A percentile compares a stretch with the other conserved stretches of the same genome.
These are phyloP conservation scores for Phyllostomus hastatus DNA, from an alignment of 2,113 vertebrate genomes.

Conservation along the genomic window DNA sequence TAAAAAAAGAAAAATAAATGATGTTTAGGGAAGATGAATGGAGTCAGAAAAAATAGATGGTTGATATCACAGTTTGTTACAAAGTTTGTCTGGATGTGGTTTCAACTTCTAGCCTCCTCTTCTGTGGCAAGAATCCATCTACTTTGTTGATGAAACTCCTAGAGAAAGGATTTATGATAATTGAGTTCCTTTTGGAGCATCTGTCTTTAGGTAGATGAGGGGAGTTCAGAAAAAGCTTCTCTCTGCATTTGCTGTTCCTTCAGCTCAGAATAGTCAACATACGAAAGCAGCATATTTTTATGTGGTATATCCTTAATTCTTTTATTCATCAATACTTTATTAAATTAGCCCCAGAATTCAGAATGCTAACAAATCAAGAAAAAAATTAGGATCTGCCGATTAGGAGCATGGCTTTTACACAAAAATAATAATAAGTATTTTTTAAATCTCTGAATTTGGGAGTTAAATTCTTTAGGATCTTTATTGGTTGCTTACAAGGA, in stretches of 20 bases:
- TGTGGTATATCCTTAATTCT: neutral
- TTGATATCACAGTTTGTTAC: neutral
- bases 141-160: neutral
- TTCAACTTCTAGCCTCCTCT: neutral
- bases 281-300: neutral
- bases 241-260: neutral
- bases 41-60: neutral
- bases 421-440: neutral
- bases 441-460: neutral
- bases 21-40: neutral
- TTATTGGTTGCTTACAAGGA: neutral
- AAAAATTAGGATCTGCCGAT: neutral
- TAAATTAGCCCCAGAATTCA: neutral
- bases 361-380: neutral
- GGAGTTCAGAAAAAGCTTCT: neutral
- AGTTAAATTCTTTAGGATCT: neutral
- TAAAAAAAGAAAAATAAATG: neutral
- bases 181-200: neutral
- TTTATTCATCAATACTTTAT: neutral
- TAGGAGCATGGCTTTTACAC: neutral
- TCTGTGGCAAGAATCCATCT: neutral
- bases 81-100: neutral
- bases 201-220: neutral
- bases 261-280: neutral
- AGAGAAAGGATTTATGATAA: neutral